Conservation (phyloP, 2,797 vertebrate species). For the Trematomus bernacchii region DNA sequence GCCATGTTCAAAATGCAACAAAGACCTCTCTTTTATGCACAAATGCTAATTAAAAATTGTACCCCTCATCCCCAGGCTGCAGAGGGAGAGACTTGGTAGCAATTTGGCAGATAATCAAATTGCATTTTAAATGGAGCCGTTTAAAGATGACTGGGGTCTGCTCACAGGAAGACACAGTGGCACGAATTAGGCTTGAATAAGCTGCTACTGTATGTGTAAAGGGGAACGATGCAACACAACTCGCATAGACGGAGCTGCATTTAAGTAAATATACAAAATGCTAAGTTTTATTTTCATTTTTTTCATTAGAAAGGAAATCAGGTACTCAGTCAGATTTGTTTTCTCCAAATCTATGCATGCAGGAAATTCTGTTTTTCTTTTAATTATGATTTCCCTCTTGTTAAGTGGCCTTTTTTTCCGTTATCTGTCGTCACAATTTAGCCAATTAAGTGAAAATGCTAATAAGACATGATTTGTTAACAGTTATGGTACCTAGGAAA, state of each 20-base stretch:
- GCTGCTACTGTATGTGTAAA: constrained; percentile 69
- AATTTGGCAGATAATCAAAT: constrained; percentile 93
- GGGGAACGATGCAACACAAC: constrained; percentile 81
- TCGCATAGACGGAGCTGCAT: constrained; percentile 68
- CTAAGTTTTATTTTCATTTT: constrained; percentile 78
- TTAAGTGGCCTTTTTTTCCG: constrained; percentile 72
- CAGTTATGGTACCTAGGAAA: constrained; percentile 77
- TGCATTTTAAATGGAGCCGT: constrained; percentile 91
- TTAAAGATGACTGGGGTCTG: constrained; percentile 88
- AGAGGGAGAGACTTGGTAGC: constrained; percentile 86
- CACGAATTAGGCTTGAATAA: constrained; percentile 85
- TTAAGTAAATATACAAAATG: constrained; percentile 80
- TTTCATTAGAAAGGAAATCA: constrained; percentile 82
- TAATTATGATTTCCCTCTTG: constrained; percentile 77
- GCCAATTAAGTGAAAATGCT: constrained; percentile 75
- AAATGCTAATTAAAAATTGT: constrained; percentile 89
- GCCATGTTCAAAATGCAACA: constrained; percentile 84
- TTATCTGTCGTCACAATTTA: constrained; percentile 75
- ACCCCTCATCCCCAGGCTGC: constrained; percentile 83
- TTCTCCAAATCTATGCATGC: constrained; percentile 64
- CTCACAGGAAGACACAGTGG: constrained; percentile 83
- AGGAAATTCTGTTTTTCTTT: constrained; percentile 77
- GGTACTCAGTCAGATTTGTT: constrained; percentile 74
- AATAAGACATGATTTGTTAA: constrained; percentile 82
- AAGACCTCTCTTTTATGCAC: constrained; percentile 89